These are phyloP conservation scores for Manduca sexta DNA, from an alignment of 1,140 invertebrate species.

Conservation along the genomic window DNA sequence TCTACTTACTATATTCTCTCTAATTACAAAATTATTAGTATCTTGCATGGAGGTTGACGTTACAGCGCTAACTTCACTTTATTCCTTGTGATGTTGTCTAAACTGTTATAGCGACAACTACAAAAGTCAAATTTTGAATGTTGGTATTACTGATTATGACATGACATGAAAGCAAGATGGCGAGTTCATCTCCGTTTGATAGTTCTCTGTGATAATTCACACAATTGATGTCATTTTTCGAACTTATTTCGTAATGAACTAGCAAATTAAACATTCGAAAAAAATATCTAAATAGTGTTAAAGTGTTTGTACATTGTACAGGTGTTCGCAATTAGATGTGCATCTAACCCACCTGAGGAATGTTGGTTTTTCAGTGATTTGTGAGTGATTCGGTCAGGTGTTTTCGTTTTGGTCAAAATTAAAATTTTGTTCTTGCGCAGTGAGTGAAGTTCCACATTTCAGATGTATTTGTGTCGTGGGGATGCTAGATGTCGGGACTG, in stretches of 20 bases:
- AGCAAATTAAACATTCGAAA: constrained; percentile 35
- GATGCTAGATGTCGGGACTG: constrained; percentile 70
- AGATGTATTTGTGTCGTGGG: constrained; percentile 70
- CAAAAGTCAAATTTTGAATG: constrained; percentile 23
- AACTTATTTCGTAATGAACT: constrained; percentile 53
- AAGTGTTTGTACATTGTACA: constrained; percentile 37
- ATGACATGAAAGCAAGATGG: constrained; percentile 72
- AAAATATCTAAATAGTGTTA: constrained; percentile 37
- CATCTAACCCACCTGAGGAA: constrained; percentile 73
- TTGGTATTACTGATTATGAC: constrained; percentile 53
- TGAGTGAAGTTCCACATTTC: constrained; percentile 66
- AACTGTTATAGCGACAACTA: constrained; percentile 28
- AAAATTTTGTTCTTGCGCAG: constrained; percentile 72
- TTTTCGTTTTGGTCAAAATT: constrained; percentile 69
- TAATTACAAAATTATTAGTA: no score
- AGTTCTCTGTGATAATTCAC: constrained; percentile 62
- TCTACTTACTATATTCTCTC: no score
- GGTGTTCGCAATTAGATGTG: constrained; percentile 44
- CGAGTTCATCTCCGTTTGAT: constrained; percentile 71
- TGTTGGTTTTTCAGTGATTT: constrained; percentile 74
- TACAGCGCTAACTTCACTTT: no score
- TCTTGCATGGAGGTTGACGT: no score
- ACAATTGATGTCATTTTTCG: constrained; percentile 54
- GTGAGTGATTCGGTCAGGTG: constrained; percentile 74
- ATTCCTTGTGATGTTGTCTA: constrained; percentile 22